Evolutionary conservation across 2,888 invertebrate genomes (phyloP), one percentile per base, ranked within the genome.

Genomic region (Sialis lutaria): DNA sequence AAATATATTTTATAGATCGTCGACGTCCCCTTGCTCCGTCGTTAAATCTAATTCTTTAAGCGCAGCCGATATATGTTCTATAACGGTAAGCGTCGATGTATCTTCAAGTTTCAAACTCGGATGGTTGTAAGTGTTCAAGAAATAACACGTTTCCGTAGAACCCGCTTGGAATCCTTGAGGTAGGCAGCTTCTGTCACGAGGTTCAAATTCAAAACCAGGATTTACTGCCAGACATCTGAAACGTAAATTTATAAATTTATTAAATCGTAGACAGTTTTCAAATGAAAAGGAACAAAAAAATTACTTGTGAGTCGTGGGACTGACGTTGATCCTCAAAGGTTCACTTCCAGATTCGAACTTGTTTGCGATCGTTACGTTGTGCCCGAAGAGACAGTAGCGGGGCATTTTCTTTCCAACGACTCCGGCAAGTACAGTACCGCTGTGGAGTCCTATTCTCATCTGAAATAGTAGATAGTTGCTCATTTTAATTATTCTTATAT

Each of bases 361-460:
- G 67, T 95, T 95, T 44, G 93, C 93, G 48, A 93, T 75, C 2
- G 92, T 92, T 10, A 92, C 92, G 61, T 93, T 91, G 64, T 93
- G 91, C 0, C 95, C 93, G 58, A 95, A 93, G 50, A 95, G 77
- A 62, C 93, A 95, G 60, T 93, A 95, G 55, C 93, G 77, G 30
- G 89, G 79, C 89, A 90, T 90, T 56, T 88, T 91, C 46, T 88
- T 85, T 0, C 93, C 93, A 5, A 95, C 93, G 0, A 95, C 90
- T 0, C 93, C 95, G 2, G 93, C 92, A 40, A 95, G 64, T 0
- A 93, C 93, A 0, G 90, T 85, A 0, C 93, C 93, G 0, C 92
- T 90, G 58, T 95, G 93, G 6, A 95, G 73, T 0, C 95, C 95
- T 55, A 95, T 93, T 44, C 95, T 75, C 93, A 95, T 93, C 89